These are phyloP conservation scores for Limnephilus lunatus DNA, from an alignment of 2,888 invertebrate genomes.

Conservation along the genomic window DNA sequence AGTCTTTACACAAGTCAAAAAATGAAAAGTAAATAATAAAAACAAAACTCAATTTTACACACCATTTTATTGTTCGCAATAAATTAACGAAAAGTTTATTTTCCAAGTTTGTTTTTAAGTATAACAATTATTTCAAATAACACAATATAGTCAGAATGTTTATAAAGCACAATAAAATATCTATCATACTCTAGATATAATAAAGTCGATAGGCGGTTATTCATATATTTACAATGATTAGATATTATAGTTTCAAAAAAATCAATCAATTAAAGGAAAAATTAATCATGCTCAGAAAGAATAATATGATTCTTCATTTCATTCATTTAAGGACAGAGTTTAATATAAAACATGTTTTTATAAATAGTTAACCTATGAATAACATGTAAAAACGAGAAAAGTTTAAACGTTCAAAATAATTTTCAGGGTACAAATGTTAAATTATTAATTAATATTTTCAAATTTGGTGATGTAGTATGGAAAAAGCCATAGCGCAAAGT, in stretches of 20 bases:
- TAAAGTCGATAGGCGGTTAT: background rate
- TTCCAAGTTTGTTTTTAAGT: background rate
- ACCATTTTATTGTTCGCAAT: slow-evolving; percentile 36
- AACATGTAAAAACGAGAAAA: too few species aligned
- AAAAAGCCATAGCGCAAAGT: too few species aligned
- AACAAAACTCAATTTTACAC: slow-evolving; percentile 3
- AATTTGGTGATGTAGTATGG: background rate
- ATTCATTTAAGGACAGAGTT: background rate
- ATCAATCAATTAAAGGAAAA: background rate
- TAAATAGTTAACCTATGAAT: background rate
- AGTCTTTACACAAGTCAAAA: background rate
- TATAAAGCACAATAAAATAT: background rate
- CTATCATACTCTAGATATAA: background rate
- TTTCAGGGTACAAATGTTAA: background rate
- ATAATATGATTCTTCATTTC: background rate
- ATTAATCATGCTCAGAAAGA: background rate
- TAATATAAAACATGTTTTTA: background rate
- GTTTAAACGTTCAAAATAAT: background rate
- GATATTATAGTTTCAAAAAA: background rate
- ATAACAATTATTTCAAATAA: background rate
- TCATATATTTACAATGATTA: background rate
- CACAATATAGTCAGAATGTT: background rate
- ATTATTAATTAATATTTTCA: background rate
- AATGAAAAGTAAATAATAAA: background rate
- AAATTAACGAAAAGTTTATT: slow-evolving; percentile 7